Evolutionary conservation across 2,113 vertebrate genomes (phyloP), one percentile per base, ranked within the genome.

Genomic region (Hippopotamus amphibius): DNA sequence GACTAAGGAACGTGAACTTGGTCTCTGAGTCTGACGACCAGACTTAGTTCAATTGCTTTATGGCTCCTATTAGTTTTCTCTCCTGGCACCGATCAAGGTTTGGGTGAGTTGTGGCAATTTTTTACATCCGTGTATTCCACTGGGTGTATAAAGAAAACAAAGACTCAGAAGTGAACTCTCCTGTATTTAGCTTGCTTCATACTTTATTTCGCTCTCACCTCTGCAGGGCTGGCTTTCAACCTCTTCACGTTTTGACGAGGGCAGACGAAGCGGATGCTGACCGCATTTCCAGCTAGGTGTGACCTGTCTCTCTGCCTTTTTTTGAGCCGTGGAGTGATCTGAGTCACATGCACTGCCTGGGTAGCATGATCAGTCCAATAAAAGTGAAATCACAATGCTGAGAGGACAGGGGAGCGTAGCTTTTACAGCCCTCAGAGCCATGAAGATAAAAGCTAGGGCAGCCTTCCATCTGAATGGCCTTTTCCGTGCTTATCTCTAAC

Each of bases 211-310:
- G 46, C 72, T 37, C 66, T 88, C 4, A 2, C 22, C 46, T 94
- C 22, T 82, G 26, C 1, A 93, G 33, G 22, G 48, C 28, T 28
- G 90, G 63, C 22, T 76, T 83, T 53, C 50, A 48, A 46, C 48
- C 50, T 95, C 80, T 76, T 65, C 55, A 83, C 5, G 22, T 84
- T 92, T 94, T 80, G 77, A 95, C 68, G 41, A 77, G 46, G 46
- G 41, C 33, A 89, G 72, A 86, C 7, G 24, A 43, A 57, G 14
- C 14, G 59, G 59, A 57, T 61, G 28, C 90, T 30, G 43, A n/a
- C 50, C 26, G 37, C 30, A 21, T 59, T 89, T 92, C 48, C 28
- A 82, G 46, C 46, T 63, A 37, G 41, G 3, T 33, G 1, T 24
- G 72, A 79, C 15, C 33, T 19, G 21, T 68, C 77, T 88, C 7